Evolutionary conservation across 1,140 invertebrate genomes (phyloP).

Genomic region (Tachypleus tridentatus): DNA sequence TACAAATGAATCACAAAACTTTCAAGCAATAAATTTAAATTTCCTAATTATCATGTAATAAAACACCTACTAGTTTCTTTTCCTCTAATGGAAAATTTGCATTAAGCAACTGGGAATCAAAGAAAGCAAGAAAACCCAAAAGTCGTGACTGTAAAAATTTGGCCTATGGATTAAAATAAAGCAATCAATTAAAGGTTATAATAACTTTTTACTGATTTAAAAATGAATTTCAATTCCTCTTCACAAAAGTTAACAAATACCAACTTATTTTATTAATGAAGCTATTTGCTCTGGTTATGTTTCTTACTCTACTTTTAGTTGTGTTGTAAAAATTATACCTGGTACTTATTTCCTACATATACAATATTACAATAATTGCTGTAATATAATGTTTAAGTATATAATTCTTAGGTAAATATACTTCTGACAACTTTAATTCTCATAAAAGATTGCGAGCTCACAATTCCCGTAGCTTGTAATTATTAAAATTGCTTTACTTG

Average conservation of each 20-base stretch:
- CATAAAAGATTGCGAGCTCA: too few species aligned
- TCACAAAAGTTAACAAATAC: not conserved
- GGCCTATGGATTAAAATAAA: constrained; percentile 30
- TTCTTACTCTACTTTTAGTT: too few species aligned
- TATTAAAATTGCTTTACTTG: too few species aligned
- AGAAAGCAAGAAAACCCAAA: constrained; percentile 64
- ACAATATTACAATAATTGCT: too few species aligned
- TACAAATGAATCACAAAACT: too few species aligned
- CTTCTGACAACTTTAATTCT: too few species aligned
- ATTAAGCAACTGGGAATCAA: constrained; percentile 60
- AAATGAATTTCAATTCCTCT: constrained; percentile 2
- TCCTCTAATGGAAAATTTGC: constrained; percentile 48
- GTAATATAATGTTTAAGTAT: too few species aligned
- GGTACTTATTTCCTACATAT: too few species aligned
- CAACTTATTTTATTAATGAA: not conserved
- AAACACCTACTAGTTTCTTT: constrained; percentile 50
- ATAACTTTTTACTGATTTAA: constrained; percentile 1
- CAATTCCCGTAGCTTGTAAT: too few species aligned
- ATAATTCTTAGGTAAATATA: too few species aligned
- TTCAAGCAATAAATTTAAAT: too few species aligned
- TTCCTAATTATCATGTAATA: constrained; percentile 40
- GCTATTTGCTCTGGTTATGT: constrained; percentile 7
- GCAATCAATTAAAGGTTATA: constrained; percentile 4
- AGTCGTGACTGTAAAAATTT: constrained; percentile 62
- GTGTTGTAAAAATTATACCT: too few species aligned